Evolutionary conservation across 1,140 invertebrate species (phyloP).

Genomic region (Probaryconus sp.): DNA sequence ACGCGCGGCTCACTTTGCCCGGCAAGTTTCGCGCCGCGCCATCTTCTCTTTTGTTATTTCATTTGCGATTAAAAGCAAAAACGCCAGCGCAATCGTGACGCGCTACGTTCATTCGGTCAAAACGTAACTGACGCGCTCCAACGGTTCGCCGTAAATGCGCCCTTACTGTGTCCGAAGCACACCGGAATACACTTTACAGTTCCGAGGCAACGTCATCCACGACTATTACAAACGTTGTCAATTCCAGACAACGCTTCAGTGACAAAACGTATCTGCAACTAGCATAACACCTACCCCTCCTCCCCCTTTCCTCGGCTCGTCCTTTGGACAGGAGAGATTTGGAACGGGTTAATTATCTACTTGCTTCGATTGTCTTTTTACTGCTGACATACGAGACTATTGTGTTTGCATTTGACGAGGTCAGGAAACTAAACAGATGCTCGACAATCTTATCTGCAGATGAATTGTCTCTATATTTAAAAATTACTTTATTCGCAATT

Average conservation of each 20-base stretch:
- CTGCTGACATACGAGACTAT: no score
- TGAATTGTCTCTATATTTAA: no score
- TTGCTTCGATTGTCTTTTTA: no score
- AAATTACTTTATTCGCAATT: no score
- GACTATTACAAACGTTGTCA: constrained; percentile 29
- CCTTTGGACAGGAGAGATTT: no score
- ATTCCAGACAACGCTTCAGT: constrained; percentile 14
- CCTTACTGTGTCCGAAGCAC: constrained; percentile 35
- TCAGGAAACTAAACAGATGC: no score
- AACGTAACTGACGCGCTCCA: constrained; percentile 23
- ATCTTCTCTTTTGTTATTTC: constrained; percentile 33
- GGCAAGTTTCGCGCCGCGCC: constrained; percentile 11
- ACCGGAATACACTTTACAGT: constrained; percentile 22
- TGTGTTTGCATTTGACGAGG: no score
- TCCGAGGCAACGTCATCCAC: constrained; percentile 9
- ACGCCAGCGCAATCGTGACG: background rate
- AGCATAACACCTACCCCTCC: no score
- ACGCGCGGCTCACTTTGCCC: background rate
- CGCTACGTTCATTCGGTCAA: constrained; percentile 15
- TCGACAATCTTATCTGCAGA: no score
- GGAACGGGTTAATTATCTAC: no score
- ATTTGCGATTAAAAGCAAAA: constrained; percentile 22
- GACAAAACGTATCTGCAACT: background rate
- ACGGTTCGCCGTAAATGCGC: constrained; percentile 4
- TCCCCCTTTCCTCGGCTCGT: no score